Evolutionary conservation across 2,888 invertebrate genomes (phyloP).

Genomic region (Latheticus oryzae): DNA sequence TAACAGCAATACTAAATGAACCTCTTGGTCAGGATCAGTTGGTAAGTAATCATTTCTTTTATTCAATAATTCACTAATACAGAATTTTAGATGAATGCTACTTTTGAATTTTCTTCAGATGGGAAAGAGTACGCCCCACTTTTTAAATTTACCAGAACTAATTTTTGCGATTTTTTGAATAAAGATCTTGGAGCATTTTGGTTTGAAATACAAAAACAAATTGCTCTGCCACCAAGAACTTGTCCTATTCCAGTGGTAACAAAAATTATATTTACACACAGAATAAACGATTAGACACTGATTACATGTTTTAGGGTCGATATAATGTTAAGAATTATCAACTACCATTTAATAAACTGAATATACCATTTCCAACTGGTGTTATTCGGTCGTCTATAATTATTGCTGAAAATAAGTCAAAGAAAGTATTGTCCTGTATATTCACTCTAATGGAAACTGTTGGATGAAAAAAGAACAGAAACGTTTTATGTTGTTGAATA

Average conservation of each 20-base stretch:
- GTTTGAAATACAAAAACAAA: conserved; percentile 24
- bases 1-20: conserved; percentile 8
- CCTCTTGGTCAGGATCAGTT: conserved; percentile 17
- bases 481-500: background rate
- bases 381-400: conserved; percentile 4
- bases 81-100: conserved; percentile 20
- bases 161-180: conserved; percentile 26
- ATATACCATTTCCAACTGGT: conserved; percentile 4
- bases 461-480: background rate
- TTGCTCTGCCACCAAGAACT: conserved; percentile 1
- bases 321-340: conserved; percentile 22
- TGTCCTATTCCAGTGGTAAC: conserved; percentile 19
- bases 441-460: background rate
- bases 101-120: conserved; percentile 14
- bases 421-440: conserved; percentile 5
- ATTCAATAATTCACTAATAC: background rate
- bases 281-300: too few relatives aligned
- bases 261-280: too few relatives aligned
- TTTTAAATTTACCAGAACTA: conserved; percentile 14
- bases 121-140: background rate
- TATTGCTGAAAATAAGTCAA: conserved; percentile 4
- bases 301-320: conserved; percentile 18
- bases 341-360: conserved; percentile 11
- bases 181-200: conserved; percentile 29
- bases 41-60: conserved; percentile 9